Evolutionary conservation across 2,797 vertebrate species (phyloP).

Genomic region (Peromyscus eremicus): DNA sequence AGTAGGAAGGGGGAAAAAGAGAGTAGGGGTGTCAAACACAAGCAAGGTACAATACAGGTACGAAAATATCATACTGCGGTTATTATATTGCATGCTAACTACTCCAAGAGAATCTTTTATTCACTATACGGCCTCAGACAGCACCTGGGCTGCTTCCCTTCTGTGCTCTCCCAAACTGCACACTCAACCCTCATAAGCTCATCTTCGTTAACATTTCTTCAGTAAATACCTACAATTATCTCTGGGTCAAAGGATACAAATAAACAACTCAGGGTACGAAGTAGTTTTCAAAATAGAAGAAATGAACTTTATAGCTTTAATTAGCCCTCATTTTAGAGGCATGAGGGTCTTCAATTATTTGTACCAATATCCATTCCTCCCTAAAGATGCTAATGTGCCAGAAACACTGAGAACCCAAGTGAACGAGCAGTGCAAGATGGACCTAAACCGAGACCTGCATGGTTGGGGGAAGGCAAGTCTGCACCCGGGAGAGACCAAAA

Average conservation of each 20-base stretch:
- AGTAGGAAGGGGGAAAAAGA: no score
- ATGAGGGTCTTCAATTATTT: accelerated
- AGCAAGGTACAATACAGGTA: not conserved
- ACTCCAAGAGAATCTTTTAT: not conserved
- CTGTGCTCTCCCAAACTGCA: not conserved
- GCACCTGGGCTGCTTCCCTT: not conserved
- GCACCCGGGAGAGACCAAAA: no score
- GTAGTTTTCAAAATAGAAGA: slow-evolving; percentile 2
- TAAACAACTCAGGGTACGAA: not conserved
- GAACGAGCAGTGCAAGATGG: not conserved
- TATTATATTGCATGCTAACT: not conserved
- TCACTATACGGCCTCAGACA: not conserved
- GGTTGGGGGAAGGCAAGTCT: no score
- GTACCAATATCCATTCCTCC: not conserved
- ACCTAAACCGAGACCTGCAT: not conserved
- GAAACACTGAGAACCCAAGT: not conserved
- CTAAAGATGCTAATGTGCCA: not conserved
- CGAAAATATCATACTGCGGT: no score
- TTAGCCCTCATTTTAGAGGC: not conserved
- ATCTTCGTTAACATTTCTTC: not conserved
- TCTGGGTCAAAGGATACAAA: not conserved
- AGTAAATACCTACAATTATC: not conserved
- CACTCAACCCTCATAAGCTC: not conserved
- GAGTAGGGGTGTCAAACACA: not conserved
- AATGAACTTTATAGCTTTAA: not conserved